Evolutionary conservation across 2,113 vertebrate genomes (phyloP).

Genomic region (Perccottus glenii): DNA sequence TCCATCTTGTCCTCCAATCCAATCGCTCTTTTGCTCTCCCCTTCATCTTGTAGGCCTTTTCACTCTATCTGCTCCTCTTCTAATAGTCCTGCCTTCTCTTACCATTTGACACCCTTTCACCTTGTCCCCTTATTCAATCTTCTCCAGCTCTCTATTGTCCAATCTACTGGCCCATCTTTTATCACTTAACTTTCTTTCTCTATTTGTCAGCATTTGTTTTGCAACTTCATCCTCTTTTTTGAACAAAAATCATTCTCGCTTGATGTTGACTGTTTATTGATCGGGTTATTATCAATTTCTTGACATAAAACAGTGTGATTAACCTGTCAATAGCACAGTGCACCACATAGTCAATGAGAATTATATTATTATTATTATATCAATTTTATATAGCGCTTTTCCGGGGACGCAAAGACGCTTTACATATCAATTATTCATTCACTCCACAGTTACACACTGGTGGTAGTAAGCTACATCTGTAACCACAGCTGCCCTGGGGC

Average conservation of each 20-base stretch:
- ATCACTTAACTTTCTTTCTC: not conserved
- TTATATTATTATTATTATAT: too few relatives aligned
- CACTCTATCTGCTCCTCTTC: conserved; percentile 34
- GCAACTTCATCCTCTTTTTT: not conserved
- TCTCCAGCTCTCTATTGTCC: conserved; percentile 4
- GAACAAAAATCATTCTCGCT: not conserved
- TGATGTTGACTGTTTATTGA: conserved; percentile 16
- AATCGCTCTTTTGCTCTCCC: conserved; percentile 25
- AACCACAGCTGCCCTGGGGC: too few relatives aligned
- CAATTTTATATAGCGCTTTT: too few relatives aligned
- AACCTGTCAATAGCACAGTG: too few relatives aligned
- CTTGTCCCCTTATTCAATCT: conserved; percentile 59
- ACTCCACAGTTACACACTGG: too few relatives aligned
- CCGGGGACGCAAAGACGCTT: too few relatives aligned
- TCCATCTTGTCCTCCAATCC: conserved; percentile 47
- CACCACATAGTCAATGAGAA: too few relatives aligned
- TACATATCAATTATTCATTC: too few relatives aligned
- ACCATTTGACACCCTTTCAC: conserved; percentile 53
- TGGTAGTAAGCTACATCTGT: too few relatives aligned
- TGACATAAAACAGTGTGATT: too few relatives aligned
- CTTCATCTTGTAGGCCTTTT: conserved; percentile 16
- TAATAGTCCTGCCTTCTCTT: conserved; percentile 47
- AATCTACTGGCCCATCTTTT: conserved; percentile 16
- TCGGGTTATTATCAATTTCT: not conserved
- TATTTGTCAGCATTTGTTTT: conserved; percentile 1